Evolutionary conservation across 2,113 vertebrate species (phyloP), one percentile per base, ranked within the genome.

Genomic region (Sarotherodon lohbergeri): DNA sequence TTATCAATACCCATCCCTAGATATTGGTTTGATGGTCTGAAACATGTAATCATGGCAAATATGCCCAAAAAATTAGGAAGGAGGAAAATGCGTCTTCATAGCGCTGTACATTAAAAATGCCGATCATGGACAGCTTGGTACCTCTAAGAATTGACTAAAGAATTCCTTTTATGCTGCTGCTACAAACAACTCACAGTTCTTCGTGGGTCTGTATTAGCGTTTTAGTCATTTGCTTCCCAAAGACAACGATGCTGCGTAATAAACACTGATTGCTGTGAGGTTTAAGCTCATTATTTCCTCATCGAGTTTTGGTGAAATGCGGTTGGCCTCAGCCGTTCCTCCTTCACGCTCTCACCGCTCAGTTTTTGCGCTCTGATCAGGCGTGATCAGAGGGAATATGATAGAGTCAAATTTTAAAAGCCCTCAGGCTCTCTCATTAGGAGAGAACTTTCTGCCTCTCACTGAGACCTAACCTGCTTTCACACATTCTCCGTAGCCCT

Each of bases 271-370:
- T 39, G 56, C 61, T 46, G 46, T 19, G 71, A 83, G 83, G 27
- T 81, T 86, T 81, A 54, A 81, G 55, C 85, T 88, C 85, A 85
- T 92, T 91, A 91, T 82, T 91, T 39, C 39, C 34, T 84, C 59
- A 56, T 39, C 56, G 36, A 24, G 32, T 36, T 24, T 34, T 89
- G 71, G 7, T 52, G 43, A 81, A 90, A 88, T 54, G 46, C 88
- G 80, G 66, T 48, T 34, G 24, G 57, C 86, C 41, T 83, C 61
- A 50, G n/a, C 68, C 2, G 71, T 63, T 46, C 46, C 46, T 68
- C 80, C 71, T 34, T 56, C 22, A 2, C 19, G 57, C 54, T 81
- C 66, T 59, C 54, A 7, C 11, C 10, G 56, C 83, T 83, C 78
- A 24, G 50, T 12, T 83, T 59, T 84, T 78, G 56, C 43, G 19